Base-by-base conservation (phyloP, 1,140 invertebrate species). In the Aculops lycopersici region DNA sequence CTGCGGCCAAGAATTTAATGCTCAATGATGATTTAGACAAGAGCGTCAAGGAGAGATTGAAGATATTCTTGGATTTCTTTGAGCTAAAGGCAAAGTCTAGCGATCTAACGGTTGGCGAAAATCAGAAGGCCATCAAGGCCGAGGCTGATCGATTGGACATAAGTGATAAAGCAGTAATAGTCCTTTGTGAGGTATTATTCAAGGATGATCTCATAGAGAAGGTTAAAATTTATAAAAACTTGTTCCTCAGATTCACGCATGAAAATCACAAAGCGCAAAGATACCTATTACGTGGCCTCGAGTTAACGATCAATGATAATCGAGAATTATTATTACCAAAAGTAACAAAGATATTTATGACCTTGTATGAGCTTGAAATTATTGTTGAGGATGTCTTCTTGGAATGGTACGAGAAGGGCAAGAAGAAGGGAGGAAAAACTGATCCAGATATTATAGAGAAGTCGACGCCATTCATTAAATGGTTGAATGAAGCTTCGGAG, bases 141-240 rank as follows among this genome's bases (percentile, higher is more conserved):
- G 86, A 95, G 58, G 86, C 90, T 14, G 86, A 95, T 50, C 68
- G 86, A 46, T 62, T 98, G 45, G 88, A 97, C 47, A 72, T 98
- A 47, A 81, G 81, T 47, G 72, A 74, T 39, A 95, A 95, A 55
- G 79, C 80, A 21, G 71, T 80, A 3, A 60, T 95, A 41, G 70
- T 97, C 31, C 64, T 97, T 37, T 81, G 79, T 45, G 84, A 95
- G 57, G 56, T 95, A 37, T 62, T 97, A 2, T 83, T 97, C 50
- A 69, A 78, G 56, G 68, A 72, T 14, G 71, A 73, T 43, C 73
- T 90, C 37, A 64, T 77, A 21, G 62, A 64, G 18, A 77, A 92
- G 59, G 54, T 68, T 17, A 61, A 59, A 43, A 49, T 55, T 21
- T 52, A 65, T 46, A 50, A 59, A 19, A 53, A 48, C n/a, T 51